Conservation (phyloP, 2,113 vertebrate genomes). For the Callaeas wilsoni region DNA sequence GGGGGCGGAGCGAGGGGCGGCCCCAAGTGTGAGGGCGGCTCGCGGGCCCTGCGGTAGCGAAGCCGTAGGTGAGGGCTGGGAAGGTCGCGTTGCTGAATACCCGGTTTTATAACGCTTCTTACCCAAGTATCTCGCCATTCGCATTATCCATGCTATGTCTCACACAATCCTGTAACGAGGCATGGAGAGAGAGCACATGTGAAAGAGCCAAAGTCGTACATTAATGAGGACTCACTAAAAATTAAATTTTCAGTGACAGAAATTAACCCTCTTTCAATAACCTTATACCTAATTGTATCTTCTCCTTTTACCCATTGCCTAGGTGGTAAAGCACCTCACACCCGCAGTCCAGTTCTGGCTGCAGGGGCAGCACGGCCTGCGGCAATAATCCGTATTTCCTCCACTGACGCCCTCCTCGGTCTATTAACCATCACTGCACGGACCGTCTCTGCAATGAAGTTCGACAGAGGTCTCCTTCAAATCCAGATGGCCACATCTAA, state of each 20-base stretch:
- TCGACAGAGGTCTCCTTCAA: background rate
- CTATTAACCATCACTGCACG: accelerated
- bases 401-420: accelerated
- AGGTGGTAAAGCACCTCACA: accelerated
- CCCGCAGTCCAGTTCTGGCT: too few relatives aligned
- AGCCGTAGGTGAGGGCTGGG: too few relatives aligned
- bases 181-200: background rate
- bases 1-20: background rate
- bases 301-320: background rate
- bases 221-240: background rate
- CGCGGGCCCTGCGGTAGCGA: too few relatives aligned
- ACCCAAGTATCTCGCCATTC: background rate
- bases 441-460: accelerated
- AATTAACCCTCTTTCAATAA: background rate
- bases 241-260: background rate
- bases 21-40: background rate
- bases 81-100: accelerated
- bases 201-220: background rate
- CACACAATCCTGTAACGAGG: background rate
- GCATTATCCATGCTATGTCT: accelerated
- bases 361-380: too few relatives aligned
- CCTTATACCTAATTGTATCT: background rate
- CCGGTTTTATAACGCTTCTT: background rate
- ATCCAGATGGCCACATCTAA: background rate
- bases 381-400: background rate